Evolutionary conservation across 2,113 vertebrate species (phyloP), one percentile per base, ranked within the genome.

Genomic region (Regulus satrapa): DNA sequence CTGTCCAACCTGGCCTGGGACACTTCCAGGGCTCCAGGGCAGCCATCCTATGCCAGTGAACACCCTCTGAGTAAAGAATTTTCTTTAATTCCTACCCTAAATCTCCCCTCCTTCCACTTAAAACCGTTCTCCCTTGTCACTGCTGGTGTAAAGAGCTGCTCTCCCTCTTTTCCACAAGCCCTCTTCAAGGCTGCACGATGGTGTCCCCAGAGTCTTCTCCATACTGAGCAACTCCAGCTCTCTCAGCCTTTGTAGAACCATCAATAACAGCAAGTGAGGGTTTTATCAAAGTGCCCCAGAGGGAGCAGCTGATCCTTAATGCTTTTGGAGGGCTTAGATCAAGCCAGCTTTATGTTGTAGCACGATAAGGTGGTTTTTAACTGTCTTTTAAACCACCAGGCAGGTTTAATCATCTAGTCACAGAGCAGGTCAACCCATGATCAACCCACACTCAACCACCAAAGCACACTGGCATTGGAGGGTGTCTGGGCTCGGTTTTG

Each of bases 1-100:
- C 68, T 0, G 0, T 26, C 54, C 54, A 54, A 0, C 38, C 46
- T 48, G 78, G 46, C 62, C 78, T 34, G 5, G 78, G 34, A 0
- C 40, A 59, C 29, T 67, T 0, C 29, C 86, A 82, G 20, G n/a
- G 25, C 40, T 31, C 36, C 26, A 40, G n/a, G 11, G 4, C n/a
- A 61, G 10, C 62, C 40, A 34, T 40, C 29, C 87, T 40, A 28
- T 45, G 54, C 52, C 45, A 45, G 16, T 40, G 46, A 67, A 40
- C 14, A 61, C 2, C 17, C 12, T 19, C 34, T 54, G 40, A 68
- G 71, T 10, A 23, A 75, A 61, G n/a, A 40, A 40, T 41, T 54
- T 41, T 31, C 48, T 55, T n/a, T 8, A 29, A 21, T 2, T 34
- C 14, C 25, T 26, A 21, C 54, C 10, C 29, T 23, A 23, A 34